phyloP scores from a whole-genome alignment of 2,888 invertebrate genomes.

The Muschampia plurimacula region DNA sequence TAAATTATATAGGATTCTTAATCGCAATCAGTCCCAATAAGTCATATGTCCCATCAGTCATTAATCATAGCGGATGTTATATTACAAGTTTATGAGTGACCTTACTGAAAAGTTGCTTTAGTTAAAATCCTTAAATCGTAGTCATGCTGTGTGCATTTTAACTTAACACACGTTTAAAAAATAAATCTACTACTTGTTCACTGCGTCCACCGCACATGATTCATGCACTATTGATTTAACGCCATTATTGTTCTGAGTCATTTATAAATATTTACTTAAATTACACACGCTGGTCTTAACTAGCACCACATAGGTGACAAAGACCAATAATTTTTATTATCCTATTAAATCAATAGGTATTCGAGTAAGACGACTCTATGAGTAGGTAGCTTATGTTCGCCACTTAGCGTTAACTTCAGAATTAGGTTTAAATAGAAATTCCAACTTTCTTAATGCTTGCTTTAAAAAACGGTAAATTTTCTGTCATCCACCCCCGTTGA shows the following conservation, averaged over 20 bases:
- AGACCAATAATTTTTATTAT: background rate
- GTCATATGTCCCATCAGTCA: background rate
- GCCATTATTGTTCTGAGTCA: constrained; percentile 16
- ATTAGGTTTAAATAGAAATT: too few species aligned
- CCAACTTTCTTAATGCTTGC: too few species aligned
- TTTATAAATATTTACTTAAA: constrained; percentile 15
- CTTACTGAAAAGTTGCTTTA: too few species aligned
- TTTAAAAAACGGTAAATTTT: too few species aligned
- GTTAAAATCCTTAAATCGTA: background rate
- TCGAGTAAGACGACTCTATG: too few species aligned
- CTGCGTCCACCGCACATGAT: constrained; percentile 14
- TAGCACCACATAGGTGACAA: background rate
- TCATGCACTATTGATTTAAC: constrained; percentile 18
- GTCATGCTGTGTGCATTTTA: background rate
- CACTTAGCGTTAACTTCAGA: too few species aligned
- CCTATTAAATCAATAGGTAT: constrained; percentile 1
- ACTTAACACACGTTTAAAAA: background rate
- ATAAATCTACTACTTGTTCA: background rate
- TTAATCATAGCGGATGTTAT: background rate
- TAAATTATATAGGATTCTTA: too few species aligned
- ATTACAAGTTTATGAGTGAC: too few species aligned
- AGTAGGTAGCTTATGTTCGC: too few species aligned
- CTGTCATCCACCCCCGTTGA: too few species aligned
- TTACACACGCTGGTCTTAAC: background rate
- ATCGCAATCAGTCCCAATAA: too few species aligned